A percentile compares a stretch with the other conserved stretches of the same genome.
Evolutionary conservation across 1,140 invertebrate genomes (phyloP).

Genomic region (Hyles vespertilio): DNA sequence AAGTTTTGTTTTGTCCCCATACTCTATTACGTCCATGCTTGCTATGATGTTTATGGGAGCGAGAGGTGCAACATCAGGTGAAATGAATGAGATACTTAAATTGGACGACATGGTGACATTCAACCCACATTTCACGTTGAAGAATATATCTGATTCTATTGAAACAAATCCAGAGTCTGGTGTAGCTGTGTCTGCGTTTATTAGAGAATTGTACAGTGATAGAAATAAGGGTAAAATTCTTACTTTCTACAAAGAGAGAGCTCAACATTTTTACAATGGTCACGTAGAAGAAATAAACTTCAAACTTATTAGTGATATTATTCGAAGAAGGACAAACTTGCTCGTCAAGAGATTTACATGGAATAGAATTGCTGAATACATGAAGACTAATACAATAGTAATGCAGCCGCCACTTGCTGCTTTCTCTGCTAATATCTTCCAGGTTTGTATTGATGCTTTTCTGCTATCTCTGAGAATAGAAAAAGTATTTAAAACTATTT

Average conservation of each 20-base stretch:
- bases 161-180: slow-evolving; percentile 79
- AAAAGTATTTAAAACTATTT: too few relatives aligned
- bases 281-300: slow-evolving; percentile 90
- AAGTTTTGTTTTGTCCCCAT: slow-evolving; percentile 89
- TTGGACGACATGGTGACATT: slow-evolving; percentile 92
- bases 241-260: slow-evolving; percentile 90
- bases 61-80: slow-evolving; percentile 88
- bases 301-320: slow-evolving; percentile 85
- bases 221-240: slow-evolving; percentile 85
- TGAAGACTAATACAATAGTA: slow-evolving; percentile 82
- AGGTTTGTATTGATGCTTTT: slow-evolving; percentile 68
- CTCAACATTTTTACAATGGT: slow-evolving; percentile 89
- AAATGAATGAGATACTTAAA: slow-evolving; percentile 91
- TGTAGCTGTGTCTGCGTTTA: slow-evolving; percentile 84
- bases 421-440: slow-evolving; percentile 86
- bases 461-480: background rate
- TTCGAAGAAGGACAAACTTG: slow-evolving; percentile 85
- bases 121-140: slow-evolving; percentile 90
- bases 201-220: slow-evolving; percentile 87
- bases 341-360: slow-evolving; percentile 86
- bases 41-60: slow-evolving; percentile 93
- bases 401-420: slow-evolving; percentile 85
- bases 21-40: slow-evolving; percentile 87
- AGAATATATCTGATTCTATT: slow-evolving; percentile 88
- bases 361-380: slow-evolving; percentile 84